Conservation (phyloP, 1,140 invertebrate species). For the Tetragnatha versicolor region DNA sequence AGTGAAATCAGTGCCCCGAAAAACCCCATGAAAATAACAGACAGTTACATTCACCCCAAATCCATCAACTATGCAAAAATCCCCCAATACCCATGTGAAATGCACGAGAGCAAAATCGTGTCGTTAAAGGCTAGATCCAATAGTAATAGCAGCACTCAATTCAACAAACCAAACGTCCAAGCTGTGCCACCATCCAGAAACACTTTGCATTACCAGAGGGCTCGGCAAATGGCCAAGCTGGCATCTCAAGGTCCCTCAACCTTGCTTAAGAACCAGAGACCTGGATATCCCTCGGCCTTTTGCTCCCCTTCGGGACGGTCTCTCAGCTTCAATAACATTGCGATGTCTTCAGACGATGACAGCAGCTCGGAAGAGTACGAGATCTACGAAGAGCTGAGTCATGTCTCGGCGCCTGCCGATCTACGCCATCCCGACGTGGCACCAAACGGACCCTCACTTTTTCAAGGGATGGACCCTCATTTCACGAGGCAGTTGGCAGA, state of each 20-base stretch:
- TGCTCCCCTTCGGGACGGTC: conserved; percentile 43
- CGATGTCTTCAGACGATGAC: conserved; percentile 35
- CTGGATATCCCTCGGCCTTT: conserved; percentile 30
- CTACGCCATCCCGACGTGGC: not conserved
- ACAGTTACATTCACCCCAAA: conserved; percentile 46
- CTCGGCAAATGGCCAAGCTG: conserved; percentile 33
- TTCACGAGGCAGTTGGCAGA: conserved; percentile 37
- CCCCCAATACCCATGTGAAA: conserved; percentile 50
- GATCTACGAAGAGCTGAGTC: conserved; percentile 35
- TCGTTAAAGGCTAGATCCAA: conserved; percentile 26
- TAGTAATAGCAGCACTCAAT: not conserved
- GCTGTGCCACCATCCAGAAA: conserved; percentile 7
- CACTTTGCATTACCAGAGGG: conserved; percentile 46
- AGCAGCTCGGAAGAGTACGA: conserved; percentile 44
- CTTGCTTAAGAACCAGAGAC: conserved; percentile 10
- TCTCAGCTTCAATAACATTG: conserved; percentile 45
- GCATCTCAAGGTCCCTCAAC: conserved; percentile 16
- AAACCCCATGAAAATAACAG: conserved; percentile 25
- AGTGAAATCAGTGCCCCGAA: not conserved
- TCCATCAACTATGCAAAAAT: conserved; percentile 48
- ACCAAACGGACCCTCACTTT: not conserved
- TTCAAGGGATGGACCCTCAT: conserved; percentile 25
- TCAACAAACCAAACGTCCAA: not conserved
- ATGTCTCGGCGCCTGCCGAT: not conserved
- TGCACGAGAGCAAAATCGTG: conserved; percentile 50